Evolutionary conservation across 2,888 invertebrate species (phyloP), one percentile per base, ranked within the genome.

Genomic region (Neuroscelio doddi): DNA sequence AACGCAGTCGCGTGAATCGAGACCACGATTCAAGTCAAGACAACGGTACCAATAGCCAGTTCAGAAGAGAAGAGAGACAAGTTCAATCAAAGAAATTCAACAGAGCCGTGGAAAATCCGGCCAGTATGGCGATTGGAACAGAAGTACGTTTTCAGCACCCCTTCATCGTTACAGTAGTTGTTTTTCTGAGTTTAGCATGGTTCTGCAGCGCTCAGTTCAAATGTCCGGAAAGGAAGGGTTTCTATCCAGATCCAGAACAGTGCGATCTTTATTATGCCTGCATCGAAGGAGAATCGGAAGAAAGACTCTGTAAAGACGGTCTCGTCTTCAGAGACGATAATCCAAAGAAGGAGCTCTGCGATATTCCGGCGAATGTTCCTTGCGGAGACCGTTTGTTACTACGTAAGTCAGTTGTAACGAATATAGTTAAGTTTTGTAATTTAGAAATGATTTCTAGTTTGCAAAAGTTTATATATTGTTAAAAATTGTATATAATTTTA

Each of bases 181-280:
- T 49, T 14, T 36, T 56, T 15, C 1, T 58, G 29, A 53, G 58
- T 26, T 14, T 67, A 8, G 24, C 53, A 30, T 10, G 36, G 15
- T 27, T 64, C 24, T 53, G 47, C 45, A 57, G 45, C 17, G 80
- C 67, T 8, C 79, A 82, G 56, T 92, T 90, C 84, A 86, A 89
- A 73, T 93, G 93, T 73, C 92, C 92, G 1, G 89, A 90, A 64
- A 87, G 90, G 69, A 90, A 87, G 68, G 93, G 93, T n/a, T 92
- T 87, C 85, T 93, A 89, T 85, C 89, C 92, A 2, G 93, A 93
- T 81, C 87, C 87, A 1, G 88, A 90, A 77, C 92, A 93, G 82
- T 93, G 93, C 80, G 93, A 94, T 85, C 88, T 93, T 66, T 93
- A 93, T 83, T 93, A 92, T 85, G 89, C 89, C 75, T 93, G 93